These are phyloP conservation scores for Melanotaenia boesemani DNA, from an alignment of 2,797 vertebrate genomes.

Conservation along the genomic window DNA sequence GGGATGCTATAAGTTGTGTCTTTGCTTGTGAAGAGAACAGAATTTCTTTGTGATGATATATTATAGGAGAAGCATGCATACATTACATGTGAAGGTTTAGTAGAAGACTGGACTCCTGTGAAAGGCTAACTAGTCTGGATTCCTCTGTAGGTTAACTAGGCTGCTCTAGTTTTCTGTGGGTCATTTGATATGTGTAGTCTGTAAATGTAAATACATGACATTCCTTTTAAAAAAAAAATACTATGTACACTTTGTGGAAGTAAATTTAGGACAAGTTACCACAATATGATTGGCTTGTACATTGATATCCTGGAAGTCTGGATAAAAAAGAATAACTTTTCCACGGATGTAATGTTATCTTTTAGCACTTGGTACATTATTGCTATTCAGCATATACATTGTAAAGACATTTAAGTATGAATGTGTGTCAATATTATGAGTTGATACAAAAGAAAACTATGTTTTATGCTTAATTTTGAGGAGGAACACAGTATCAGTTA, in stretches of 20 bases:
- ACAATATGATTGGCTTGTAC: not conserved
- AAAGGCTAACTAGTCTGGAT: slow-evolving; percentile 58
- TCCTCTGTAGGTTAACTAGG: slow-evolving; percentile 57
- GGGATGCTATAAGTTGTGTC: slow-evolving; percentile 37
- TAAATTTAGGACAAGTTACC: slow-evolving; percentile 18
- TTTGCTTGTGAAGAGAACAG: slow-evolving; percentile 40
- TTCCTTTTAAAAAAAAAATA: slow-evolving; percentile 19
- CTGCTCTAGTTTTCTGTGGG: slow-evolving; percentile 49
- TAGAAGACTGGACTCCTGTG: slow-evolving; percentile 50
- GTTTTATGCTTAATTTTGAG: slow-evolving; percentile 10
- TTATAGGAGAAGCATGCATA: slow-evolving; percentile 59
- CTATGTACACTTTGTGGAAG: slow-evolving; percentile 12
- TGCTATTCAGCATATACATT: not conserved
- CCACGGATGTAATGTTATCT: slow-evolving; percentile 3
- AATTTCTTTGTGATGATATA: slow-evolving; percentile 54
- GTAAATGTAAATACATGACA: slow-evolving; percentile 38
- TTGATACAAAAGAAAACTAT: slow-evolving; percentile 31
- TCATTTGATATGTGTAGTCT: slow-evolving; percentile 39
- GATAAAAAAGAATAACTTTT: not conserved
- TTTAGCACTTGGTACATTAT: slow-evolving; percentile 14
- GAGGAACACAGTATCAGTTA: too few species aligned
- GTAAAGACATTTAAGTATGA: not conserved
- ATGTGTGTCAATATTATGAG: slow-evolving; percentile 9
- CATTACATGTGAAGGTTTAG: slow-evolving; percentile 51
- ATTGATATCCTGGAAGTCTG: not conserved